Base-by-base conservation (phyloP, 1,140 invertebrate species). In the Aphelinus certus region DNA sequence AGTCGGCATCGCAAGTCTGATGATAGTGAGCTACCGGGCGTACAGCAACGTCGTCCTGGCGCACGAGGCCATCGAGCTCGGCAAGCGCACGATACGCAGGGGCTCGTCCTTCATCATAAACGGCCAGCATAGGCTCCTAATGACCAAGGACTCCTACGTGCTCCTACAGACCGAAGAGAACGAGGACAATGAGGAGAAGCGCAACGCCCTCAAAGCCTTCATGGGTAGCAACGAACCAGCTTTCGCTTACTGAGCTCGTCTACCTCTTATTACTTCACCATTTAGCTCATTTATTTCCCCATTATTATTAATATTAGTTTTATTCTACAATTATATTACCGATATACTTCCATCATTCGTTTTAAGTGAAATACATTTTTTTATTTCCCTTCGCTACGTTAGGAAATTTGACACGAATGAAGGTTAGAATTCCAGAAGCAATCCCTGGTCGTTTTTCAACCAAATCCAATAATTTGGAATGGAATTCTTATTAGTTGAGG, bases 21-120 rank as follows among this genome's bases (percentile, higher is more conserved):
- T 91, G 1, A 88, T 89, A 0, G 89, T 93, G 6, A 91, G 95
- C 76, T 88, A 94, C 4, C 91, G 91, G 80, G 90, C 91, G 0
- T 95, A 95, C 83, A 94, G 93, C 79, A 93, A 91, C 75, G 89
- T 94, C 2, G 90, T 95, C 0, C 92, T 95, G 71, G 91, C 92
- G 0, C 90, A 91, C 77, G 93, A 95, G 83, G 92, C 93, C 4
- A 91, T 95, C 26, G 94, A 95, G 80, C 88, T 94, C 51, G 93
- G 94, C 0, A 91, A 92, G 78, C 89, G 90, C 51, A 93, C 92
- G 0, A 85, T 94, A 42, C 85, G 93, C 49, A 86, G 93, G n/a
- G 91, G 93, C 43, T 93, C 93, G 49, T 92, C 90, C 46, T 88
- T 94, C 58, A 89, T 94, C 68, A 86, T 92, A n/a, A 91, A 92